Conservation (phyloP, 2,888 invertebrate species). For the Eupsilia transversa region DNA sequence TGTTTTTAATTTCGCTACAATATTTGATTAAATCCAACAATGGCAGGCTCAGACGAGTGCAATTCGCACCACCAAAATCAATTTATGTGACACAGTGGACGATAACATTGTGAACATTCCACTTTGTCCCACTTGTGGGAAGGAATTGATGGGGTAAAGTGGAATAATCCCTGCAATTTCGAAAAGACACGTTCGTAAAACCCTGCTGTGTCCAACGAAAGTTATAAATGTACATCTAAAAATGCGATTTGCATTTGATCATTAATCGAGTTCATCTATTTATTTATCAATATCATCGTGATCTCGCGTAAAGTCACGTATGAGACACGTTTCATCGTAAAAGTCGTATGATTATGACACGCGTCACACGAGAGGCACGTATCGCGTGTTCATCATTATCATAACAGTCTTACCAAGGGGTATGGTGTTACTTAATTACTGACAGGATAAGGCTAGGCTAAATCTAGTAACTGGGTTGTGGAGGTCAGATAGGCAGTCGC, state of each 20-base stretch:
- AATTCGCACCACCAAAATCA: no score
- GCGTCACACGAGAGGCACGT: not conserved
- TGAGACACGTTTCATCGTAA: not conserved
- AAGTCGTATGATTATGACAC: not conserved
- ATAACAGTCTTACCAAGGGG: not conserved
- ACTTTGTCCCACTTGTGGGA: no score
- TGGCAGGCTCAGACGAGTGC: no score
- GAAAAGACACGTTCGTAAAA: no score
- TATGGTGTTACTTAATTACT: not conserved
- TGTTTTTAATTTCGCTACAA: no score
- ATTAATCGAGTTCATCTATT: not conserved
- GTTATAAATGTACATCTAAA: not conserved
- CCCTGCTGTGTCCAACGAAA: no score
- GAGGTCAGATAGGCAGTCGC: not conserved
- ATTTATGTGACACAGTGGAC: no score
- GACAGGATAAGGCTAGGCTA: not conserved
- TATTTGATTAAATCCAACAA: no score
- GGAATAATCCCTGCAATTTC: no score
- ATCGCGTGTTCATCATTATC: slow-evolving; percentile 19
- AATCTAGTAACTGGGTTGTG: no score
- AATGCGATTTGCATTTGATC: not conserved
- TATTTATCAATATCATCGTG: not conserved
- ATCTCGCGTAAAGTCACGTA: not conserved
- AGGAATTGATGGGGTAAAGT: no score
- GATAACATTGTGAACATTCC: no score